phyloP scores from a whole-genome alignment of 2,797 vertebrate genomes.

The Euthynnus affinis region DNA sequence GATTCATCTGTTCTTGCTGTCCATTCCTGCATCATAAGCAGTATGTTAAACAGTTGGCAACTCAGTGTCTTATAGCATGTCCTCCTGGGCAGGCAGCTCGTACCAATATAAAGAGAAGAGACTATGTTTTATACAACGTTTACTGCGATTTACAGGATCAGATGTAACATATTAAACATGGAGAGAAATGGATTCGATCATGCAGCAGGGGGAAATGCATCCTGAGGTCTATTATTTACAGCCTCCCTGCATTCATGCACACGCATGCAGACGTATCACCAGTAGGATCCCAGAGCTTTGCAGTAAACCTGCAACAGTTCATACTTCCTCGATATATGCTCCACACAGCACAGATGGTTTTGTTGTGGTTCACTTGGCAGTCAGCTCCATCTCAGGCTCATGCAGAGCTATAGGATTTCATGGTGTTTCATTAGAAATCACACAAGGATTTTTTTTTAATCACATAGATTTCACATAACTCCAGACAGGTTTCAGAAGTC shows the following conservation, averaged over 20 bases:
- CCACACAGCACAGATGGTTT: slow-evolving; percentile 69
- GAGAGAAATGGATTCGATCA: slow-evolving; percentile 64
- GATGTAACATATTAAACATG: slow-evolving; percentile 51
- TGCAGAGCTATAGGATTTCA: slow-evolving; percentile 43
- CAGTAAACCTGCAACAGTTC: slow-evolving; percentile 64
- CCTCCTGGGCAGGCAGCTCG: slow-evolving; percentile 21
- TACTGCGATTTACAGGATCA: slow-evolving; percentile 45
- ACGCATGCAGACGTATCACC: slow-evolving; percentile 46
- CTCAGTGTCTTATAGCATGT: slow-evolving; percentile 35
- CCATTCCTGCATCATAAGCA: slow-evolving; percentile 57
- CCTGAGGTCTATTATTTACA: slow-evolving; percentile 64
- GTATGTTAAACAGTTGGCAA: slow-evolving; percentile 53
- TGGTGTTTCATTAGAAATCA: slow-evolving; percentile 59
- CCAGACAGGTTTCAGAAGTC: slow-evolving; percentile 37
- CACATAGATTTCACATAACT: slow-evolving; percentile 17
- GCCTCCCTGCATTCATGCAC: slow-evolving; percentile 27
- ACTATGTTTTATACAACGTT: slow-evolving; percentile 55
- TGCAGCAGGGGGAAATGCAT: slow-evolving; percentile 38
- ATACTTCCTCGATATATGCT: slow-evolving; percentile 53
- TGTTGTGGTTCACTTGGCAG: slow-evolving; percentile 73
- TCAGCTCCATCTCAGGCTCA: slow-evolving; percentile 34
- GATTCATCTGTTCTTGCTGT: slow-evolving; percentile 59
- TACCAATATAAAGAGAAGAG: slow-evolving; percentile 31
- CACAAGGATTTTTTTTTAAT: not conserved
- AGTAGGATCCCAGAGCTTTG: slow-evolving; percentile 39